Conservation (phyloP, 23 tunicate species). For the Halocynthia aurantium region DNA sequence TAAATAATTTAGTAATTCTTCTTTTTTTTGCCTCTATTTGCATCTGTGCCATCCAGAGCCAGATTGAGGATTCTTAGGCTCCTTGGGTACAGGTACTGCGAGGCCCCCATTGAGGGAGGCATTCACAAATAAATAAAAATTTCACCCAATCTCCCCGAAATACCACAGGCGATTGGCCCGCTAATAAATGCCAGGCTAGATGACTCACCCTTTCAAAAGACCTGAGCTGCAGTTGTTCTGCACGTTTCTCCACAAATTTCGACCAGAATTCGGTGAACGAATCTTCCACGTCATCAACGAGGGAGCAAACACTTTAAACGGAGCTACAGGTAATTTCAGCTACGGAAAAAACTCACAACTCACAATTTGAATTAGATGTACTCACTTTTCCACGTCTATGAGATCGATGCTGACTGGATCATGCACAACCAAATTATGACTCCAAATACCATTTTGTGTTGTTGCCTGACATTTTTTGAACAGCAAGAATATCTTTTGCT, state of each 20-base stretch:
- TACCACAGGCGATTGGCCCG: too few relatives aligned
- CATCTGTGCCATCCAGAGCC: too few relatives aligned
- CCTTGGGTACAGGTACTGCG: too few relatives aligned
- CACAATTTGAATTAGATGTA: background rate
- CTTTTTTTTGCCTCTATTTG: too few relatives aligned
- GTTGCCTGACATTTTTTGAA: background rate
- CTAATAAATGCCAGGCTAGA: background rate
- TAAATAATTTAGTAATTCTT: too few relatives aligned
- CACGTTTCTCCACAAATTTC: slow-evolving; percentile 31
- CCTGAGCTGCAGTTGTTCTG: slow-evolving; percentile 52
- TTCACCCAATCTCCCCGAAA: too few relatives aligned
- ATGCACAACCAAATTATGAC: background rate
- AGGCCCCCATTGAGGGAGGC: too few relatives aligned
- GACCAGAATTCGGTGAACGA: slow-evolving; percentile 58
- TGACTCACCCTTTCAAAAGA: slow-evolving; percentile 53
- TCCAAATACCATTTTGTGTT: background rate
- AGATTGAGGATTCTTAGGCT: too few relatives aligned
- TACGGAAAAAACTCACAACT: background rate
- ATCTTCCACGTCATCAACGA: slow-evolving; percentile 38
- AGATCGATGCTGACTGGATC: background rate
- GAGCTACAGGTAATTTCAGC: background rate
- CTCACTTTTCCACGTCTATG: slow-evolving; percentile 2
- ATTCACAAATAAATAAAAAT: too few relatives aligned
- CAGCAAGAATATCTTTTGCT: background rate
- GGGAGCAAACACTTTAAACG: slow-evolving; percentile 29